These are phyloP conservation scores for Kryphioiulus occultus DNA, from an alignment of 2,888 invertebrate genomes.

Conservation along the genomic window DNA sequence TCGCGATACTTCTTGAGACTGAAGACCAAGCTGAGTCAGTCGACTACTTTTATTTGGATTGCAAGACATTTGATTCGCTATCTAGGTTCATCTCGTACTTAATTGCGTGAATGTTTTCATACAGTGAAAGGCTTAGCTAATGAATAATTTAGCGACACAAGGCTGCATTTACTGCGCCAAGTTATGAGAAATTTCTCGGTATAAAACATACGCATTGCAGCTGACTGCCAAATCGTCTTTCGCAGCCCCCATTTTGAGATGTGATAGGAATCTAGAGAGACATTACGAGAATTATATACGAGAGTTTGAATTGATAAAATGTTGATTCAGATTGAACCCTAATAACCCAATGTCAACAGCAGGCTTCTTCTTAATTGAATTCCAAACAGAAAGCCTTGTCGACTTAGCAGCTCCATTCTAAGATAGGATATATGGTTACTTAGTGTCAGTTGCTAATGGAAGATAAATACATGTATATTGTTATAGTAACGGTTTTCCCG, in stretches of 20 bases:
- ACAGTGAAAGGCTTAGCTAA: not conserved
- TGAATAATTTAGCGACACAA: not conserved
- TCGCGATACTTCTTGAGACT: too few species aligned
- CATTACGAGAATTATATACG: not conserved
- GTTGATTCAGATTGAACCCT: not conserved
- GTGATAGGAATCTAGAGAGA: not conserved
- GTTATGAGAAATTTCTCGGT: not conserved
- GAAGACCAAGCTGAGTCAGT: too few species aligned
- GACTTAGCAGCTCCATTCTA: not conserved
- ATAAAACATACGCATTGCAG: slow-evolving; percentile 20
- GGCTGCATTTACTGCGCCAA: not conserved
- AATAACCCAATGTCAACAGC: not conserved
- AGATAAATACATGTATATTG: not conserved
- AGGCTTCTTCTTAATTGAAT: not conserved
- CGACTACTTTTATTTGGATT: too few species aligned
- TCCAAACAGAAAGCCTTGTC: not conserved
- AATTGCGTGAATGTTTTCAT: not conserved
- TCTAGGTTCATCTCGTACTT: not conserved
- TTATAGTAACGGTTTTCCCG: not conserved
- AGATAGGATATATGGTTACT: not conserved
- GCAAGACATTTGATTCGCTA: not conserved
- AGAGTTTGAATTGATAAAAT: not conserved
- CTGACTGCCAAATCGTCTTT: not conserved
- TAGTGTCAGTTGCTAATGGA: not conserved
- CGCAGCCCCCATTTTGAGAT: not conserved